Conservation (phyloP, 2,113 vertebrate genomes). For the Takifugu flavidus region DNA sequence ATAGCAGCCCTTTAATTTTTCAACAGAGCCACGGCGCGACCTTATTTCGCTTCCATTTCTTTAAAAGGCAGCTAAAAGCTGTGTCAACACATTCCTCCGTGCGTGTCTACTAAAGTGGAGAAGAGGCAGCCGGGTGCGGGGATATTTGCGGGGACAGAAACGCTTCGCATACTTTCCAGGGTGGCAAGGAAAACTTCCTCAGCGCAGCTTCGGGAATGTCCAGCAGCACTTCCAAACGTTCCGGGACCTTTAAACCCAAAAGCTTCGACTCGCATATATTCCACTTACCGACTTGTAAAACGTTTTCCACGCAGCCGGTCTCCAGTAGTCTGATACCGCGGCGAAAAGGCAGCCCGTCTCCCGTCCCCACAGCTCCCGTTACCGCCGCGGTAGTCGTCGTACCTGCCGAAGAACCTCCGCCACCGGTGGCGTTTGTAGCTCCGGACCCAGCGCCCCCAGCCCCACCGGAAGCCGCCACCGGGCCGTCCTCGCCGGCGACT, state of each 20-base stretch:
- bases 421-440: constrained; percentile 47
- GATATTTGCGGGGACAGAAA: neutral
- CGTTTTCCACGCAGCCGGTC: constrained; percentile 94
- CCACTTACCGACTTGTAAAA: constrained; percentile 97
- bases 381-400: constrained; percentile 56
- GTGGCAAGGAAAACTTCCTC: constrained; percentile 57
- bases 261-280: constrained; percentile 14
- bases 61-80: neutral
- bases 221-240: constrained; percentile 16
- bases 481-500: constrained; percentile 75
- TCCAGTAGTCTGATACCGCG: constrained; percentile 92
- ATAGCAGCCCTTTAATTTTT: constrained; percentile 78
- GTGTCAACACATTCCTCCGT: neutral
- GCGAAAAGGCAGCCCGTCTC: constrained; percentile 90
- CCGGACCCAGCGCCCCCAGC: constrained; percentile 62
- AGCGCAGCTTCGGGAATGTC: constrained; percentile 22
- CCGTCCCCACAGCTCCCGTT: constrained; percentile 64
- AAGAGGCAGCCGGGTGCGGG: neutral
- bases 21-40: constrained; percentile 57
- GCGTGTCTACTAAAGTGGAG: neutral
- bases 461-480: constrained; percentile 58
- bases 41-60: constrained; percentile 21
- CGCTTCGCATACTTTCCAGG: constrained; percentile 59
- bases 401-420: constrained; percentile 64
- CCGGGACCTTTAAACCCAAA: constrained; percentile 1